Conservation (phyloP, 2,888 invertebrate species). For the Stomorhina lunata region DNA sequence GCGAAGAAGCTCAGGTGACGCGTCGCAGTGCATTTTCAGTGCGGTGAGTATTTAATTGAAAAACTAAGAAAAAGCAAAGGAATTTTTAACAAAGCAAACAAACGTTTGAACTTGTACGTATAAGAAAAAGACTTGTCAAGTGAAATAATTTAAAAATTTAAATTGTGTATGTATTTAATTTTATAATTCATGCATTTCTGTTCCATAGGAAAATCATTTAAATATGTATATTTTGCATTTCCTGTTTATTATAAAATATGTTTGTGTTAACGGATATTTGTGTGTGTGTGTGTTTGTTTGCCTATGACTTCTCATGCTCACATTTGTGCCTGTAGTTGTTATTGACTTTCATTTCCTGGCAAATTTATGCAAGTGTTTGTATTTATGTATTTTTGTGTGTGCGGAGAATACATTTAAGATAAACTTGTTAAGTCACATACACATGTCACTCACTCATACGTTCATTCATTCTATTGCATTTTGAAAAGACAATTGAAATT, state of each 20-base stretch:
- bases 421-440: constrained; percentile 48
- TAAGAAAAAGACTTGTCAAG: too few relatives aligned
- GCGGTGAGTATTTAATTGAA: constrained; percentile 78
- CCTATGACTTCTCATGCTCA: not conserved
- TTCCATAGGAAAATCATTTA: not conserved
- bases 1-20: constrained; percentile 84
- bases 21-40: constrained; percentile 94
- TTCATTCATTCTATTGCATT: constrained; percentile 47
- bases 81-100: too few relatives aligned
- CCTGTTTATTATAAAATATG: constrained; percentile 18
- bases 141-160: too few relatives aligned
- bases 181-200: too few relatives aligned
- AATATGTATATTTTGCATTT: constrained; percentile 11
- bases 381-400: not conserved
- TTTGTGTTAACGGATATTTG: not conserved
- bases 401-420: not conserved
- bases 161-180: too few relatives aligned
- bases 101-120: too few relatives aligned
- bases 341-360: constrained; percentile 25
- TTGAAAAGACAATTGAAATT: constrained; percentile 55
- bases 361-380: not conserved
- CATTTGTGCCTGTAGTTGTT: constrained; percentile 7
- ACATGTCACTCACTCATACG: constrained; percentile 22
- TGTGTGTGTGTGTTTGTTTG: not conserved
- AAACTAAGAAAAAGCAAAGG: not conserved